phyloP scores from a whole-genome alignment of 2,113 vertebrate genomes.

The Channa argus region DNA sequence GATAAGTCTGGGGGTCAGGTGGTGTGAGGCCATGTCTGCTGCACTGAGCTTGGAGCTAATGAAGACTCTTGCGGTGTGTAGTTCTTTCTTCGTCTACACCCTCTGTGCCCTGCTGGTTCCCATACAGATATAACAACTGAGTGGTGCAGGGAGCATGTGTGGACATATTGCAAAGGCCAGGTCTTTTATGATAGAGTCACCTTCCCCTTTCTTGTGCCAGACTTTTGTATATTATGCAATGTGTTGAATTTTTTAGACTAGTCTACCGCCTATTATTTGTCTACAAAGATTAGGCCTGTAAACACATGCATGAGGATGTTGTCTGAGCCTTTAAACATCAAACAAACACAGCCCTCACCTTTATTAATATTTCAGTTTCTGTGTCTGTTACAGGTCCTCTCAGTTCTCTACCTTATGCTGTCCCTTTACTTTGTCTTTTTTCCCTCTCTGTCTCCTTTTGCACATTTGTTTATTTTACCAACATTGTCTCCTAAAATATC shows the following conservation, averaged over 20 bases:
- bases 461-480: not conserved
- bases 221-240: constrained; percentile 68
- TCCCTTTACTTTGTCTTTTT: not conserved
- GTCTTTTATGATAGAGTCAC: constrained; percentile 39
- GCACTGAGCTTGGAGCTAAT: constrained; percentile 43
- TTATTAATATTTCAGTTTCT: constrained; percentile 68
- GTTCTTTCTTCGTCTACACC: constrained; percentile 30
- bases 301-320: constrained; percentile 61
- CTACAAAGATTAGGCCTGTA: constrained; percentile 49
- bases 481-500: not conserved
- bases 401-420: constrained; percentile 20
- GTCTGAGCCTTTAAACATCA: constrained; percentile 72
- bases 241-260: constrained; percentile 65
- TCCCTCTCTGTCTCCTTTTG: constrained; percentile 1
- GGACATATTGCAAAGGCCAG: constrained; percentile 29
- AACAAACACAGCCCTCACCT: constrained; percentile 30
- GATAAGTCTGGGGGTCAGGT: constrained; percentile 52
- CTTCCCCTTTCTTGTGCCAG: constrained; percentile 41
- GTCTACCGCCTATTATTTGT: constrained; percentile 67
- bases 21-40: constrained; percentile 50
- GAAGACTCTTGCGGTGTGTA: constrained; percentile 30
- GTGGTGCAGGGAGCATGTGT: constrained; percentile 27
- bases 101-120: constrained; percentile 16
- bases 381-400: constrained; percentile 43
- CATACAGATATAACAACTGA: constrained; percentile 30